These are phyloP conservation scores for Cyprinella venusta DNA, from an alignment of 2,797 vertebrate genomes.

Conservation along the genomic window DNA sequence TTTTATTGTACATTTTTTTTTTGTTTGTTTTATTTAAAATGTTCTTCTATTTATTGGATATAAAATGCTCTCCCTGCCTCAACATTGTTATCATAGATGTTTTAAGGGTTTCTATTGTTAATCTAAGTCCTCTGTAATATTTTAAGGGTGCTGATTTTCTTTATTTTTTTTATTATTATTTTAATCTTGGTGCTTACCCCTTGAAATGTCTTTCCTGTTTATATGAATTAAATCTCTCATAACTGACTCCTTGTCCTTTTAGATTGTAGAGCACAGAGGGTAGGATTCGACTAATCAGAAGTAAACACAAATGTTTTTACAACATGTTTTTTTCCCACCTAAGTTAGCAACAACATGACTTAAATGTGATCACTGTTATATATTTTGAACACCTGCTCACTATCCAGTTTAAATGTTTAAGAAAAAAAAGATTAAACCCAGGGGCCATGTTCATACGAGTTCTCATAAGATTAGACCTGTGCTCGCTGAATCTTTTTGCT, in stretches of 20 bases:
- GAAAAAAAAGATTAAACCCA: background rate
- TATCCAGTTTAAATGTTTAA: constrained; percentile 29
- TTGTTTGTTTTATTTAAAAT: constrained; percentile 34
- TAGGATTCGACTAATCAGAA: constrained; percentile 73
- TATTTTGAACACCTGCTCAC: constrained; percentile 32
- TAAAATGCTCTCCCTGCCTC: constrained; percentile 73
- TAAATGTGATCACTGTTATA: constrained; percentile 24
- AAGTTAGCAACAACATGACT: constrained; percentile 27
- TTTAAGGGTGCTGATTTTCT: constrained; percentile 61
- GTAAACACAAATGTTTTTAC: constrained; percentile 46
- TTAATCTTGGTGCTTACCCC: constrained; percentile 68
- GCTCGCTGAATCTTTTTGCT: background rate
- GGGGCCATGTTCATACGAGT: background rate
- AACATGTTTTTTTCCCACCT: constrained; percentile 29
- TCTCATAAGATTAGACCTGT: background rate
- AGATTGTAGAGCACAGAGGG: constrained; percentile 76
- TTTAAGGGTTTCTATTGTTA: constrained; percentile 59
- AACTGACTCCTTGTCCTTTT: constrained; percentile 77
- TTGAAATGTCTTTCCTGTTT: constrained; percentile 64
- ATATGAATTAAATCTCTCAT: constrained; percentile 78
- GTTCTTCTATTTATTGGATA: constrained; percentile 84
- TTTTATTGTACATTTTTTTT: constrained; percentile 59
- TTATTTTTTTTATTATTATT: constrained; percentile 10
- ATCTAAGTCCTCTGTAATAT: constrained; percentile 58
- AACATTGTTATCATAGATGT: constrained; percentile 72